Base-by-base conservation (phyloP, 2,797 vertebrate species). In the Spinibarbus caldwelli region DNA sequence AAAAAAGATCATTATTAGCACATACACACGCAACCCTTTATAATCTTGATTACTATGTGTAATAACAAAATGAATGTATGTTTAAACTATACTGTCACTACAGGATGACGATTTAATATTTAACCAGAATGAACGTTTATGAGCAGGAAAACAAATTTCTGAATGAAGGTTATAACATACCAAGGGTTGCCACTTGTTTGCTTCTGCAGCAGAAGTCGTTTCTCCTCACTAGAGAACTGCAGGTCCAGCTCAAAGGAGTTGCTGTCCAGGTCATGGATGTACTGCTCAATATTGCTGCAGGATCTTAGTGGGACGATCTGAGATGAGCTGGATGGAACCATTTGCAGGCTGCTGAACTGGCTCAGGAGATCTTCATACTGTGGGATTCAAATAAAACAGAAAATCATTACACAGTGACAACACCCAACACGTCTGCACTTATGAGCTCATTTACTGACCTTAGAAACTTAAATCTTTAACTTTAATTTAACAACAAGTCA, bases 281-380 rank as follows among this genome's bases (percentile, higher is more conserved):
- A 99, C 93, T 99, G 98, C 89, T 99, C 97, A 36, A 99, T 89
- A 47, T 88, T 89, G 81, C 89, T 88, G 83, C 80, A 75, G 77
- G 87, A 83, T 68, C 87, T 88, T 67, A 64, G 73, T 26, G 85
- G 86, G 31, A 86, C 14, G 19, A 78, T 62, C 26, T 17, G 83
- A 14, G 80, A 78, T 26, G 97, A 97, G 84, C 95, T 96, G 12
- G 97, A 97, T 19, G 96, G 95, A 75, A 96, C 97, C 92, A 99
- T 96, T 92, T 98, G 97, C 97, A 99, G 96, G 92, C 96, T 97
- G 93, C 97, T 98, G 91, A 99, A 99, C 91, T 99, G 98, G 93
- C 98, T 99, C 92, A 99, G 96, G 88, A 99, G 98, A 92, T 99
- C 98, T 91, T 99, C 98, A 2, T 99, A 99, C 98, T 99, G 87